Conservation (phyloP, 2,113 vertebrate genomes). For the Bubalus kerabau region DNA sequence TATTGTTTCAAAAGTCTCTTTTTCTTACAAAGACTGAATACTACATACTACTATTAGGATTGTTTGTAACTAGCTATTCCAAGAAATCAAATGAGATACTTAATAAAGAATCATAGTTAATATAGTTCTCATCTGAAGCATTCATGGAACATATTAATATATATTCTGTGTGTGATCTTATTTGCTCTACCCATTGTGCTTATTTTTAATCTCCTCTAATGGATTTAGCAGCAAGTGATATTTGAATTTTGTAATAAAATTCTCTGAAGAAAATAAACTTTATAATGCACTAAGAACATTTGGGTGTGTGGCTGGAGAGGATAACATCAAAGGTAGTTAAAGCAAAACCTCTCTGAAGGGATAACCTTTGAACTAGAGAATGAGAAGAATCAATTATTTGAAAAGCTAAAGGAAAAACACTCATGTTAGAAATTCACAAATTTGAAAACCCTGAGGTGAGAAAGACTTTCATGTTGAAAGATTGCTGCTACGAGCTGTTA, state of each 20-base stretch:
- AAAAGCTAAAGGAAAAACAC: background rate
- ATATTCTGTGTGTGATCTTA: background rate
- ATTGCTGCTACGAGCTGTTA: rapidly evolving
- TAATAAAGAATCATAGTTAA: background rate
- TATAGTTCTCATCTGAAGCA: background rate
- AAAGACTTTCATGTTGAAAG: background rate
- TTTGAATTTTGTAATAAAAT: background rate
- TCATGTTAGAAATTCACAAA: background rate
- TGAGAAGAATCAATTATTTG: background rate
- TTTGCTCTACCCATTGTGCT: background rate
- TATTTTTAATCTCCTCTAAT: background rate
- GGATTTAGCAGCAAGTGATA: background rate
- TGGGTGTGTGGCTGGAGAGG: background rate
- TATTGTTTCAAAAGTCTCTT: conserved; percentile 58
- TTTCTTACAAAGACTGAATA: background rate
- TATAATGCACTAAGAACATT: background rate
- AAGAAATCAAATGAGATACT: background rate
- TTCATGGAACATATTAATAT: background rate
- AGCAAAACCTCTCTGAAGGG: background rate
- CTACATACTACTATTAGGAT: background rate
- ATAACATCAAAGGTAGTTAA: background rate
- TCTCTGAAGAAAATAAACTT: background rate
- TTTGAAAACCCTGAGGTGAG: background rate
- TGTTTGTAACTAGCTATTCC: background rate
- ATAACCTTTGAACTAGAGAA: background rate